Evolutionary conservation across 2,113 vertebrate species (phyloP).

Genomic region (Triplophysa siluroides): DNA sequence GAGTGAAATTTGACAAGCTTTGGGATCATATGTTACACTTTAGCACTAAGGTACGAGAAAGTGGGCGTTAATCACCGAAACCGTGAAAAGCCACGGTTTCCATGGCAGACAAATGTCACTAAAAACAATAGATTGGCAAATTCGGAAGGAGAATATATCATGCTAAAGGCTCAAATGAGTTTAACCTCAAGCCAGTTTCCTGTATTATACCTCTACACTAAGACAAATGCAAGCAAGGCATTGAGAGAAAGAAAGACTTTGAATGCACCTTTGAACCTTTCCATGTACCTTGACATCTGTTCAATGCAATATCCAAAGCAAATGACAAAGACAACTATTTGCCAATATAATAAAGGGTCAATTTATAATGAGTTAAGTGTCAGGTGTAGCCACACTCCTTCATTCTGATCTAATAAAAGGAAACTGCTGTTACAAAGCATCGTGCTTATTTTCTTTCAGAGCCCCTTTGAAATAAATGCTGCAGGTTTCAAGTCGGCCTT

Average conservation of each 20-base stretch:
- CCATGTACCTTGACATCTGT: constrained; percentile 19
- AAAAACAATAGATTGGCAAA: constrained; percentile 3
- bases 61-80: constrained; percentile 19
- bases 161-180: not conserved
- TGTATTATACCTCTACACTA: not conserved
- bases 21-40: constrained; percentile 23
- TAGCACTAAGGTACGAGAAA: constrained; percentile 26
- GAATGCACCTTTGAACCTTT: constrained; percentile 20
- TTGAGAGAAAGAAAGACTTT: constrained; percentile 1
- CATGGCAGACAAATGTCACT: constrained; percentile 19
- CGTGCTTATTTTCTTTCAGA: constrained; percentile 29
- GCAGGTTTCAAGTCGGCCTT: constrained; percentile 27
- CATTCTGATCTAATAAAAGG: constrained; percentile 42
- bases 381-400: not conserved
- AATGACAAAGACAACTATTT: constrained; percentile 30
- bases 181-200: not conserved
- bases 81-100: constrained; percentile 21
- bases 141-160: not conserved
- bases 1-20: constrained; percentile 39
- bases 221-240: not conserved
- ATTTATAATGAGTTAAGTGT: constrained; percentile 33
- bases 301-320: not conserved
- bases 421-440: constrained; percentile 12
- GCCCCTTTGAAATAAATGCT: constrained; percentile 25
- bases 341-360: not conserved